Evolutionary conservation across 2,113 vertebrate genomes (phyloP), one percentile per base, ranked within the genome.

Genomic region (Podarcis raffonei): DNA sequence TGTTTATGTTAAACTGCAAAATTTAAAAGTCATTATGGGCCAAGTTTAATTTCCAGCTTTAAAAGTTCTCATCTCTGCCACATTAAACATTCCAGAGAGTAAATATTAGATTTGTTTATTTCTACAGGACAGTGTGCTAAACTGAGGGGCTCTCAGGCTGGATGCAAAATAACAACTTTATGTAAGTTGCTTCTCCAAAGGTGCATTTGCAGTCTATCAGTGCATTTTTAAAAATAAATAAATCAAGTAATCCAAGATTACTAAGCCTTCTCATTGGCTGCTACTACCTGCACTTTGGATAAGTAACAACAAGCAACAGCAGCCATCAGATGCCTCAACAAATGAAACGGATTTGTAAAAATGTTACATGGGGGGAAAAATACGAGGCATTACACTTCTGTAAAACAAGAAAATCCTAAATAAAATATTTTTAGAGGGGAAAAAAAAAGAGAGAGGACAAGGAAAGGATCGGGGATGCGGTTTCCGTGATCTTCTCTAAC

Each of bases 71-170:
- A 81, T 39, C 39, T 65, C 20, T 39, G 27, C 27, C 66, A 87
- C 15, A 23, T 82, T 76, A 86, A 72, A 84, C 12, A 62, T 39
- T 35, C 37, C 30, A 32, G 6, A 79, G 35, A 81, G 39, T 9
- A 48, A 87, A 77, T 77, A 86, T 76, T 16, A 86, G 69, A 57
- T 32, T 68, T 57, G 80, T 25, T 77, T 25, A 66, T 76, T 83
- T 83, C 37, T 35, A 53, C 57, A 87, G 66, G 27, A 74, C 12
- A 35, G 68, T 35, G 7, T 83, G 59, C 81, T 76, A 37, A 88
- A 88, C 11, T 18, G 18, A 77, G 27, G 37, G 35, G 22, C 22
- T 48, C 72, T 13, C 68, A 23, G 53, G 8, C 57, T 30, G 37
- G 15, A 27, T 23, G 37, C 4, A 35, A 59, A 2, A 7, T 32